These are phyloP conservation scores for Cyprinodon diabolis DNA, from an alignment of 2,797 vertebrate genomes.

Conservation along the genomic window DNA sequence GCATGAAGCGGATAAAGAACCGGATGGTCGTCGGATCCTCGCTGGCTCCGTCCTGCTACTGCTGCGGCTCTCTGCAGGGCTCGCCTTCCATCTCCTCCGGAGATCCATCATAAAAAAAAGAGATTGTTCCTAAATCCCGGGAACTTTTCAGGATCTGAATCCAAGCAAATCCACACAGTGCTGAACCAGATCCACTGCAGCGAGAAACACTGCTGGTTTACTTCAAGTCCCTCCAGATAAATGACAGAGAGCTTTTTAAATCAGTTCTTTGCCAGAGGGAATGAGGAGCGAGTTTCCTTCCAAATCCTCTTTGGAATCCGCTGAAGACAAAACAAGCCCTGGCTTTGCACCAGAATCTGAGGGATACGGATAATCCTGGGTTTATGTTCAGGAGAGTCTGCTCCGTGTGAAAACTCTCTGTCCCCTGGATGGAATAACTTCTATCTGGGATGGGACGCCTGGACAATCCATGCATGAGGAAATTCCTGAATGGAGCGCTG, in stretches of 20 bases:
- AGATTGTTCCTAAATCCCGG: conserved; percentile 44
- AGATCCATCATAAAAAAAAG: conserved; percentile 62
- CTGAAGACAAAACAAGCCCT: conserved; percentile 61
- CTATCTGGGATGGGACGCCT: conserved; percentile 37
- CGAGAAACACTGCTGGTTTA: conserved; percentile 42
- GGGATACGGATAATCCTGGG: conserved; percentile 65
- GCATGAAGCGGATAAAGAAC: conserved; percentile 47
- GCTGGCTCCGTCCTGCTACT: conserved; percentile 4
- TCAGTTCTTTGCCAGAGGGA: conserved; percentile 63
- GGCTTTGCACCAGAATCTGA: conserved; percentile 65
- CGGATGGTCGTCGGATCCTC: conserved; percentile 29
- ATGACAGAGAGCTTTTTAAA: conserved; percentile 64
- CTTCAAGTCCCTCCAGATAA: conserved; percentile 69
- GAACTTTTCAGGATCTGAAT: conserved; percentile 52
- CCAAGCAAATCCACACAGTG: conserved; percentile 50
- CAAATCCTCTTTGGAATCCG: conserved; percentile 60
- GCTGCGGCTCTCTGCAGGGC: conserved; percentile 21
- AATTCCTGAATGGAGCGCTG: conserved; percentile 13
- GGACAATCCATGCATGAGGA: conserved; percentile 40
- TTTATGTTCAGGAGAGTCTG: conserved; percentile 58
- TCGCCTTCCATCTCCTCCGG: conserved; percentile 64
- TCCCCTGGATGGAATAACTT: conserved; percentile 31
- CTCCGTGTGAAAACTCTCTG: conserved; percentile 44
- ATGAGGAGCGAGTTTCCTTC: conserved; percentile 56
- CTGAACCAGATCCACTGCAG: conserved; percentile 56